phyloP scores from a whole-genome alignment of 1,140 invertebrate species.

The Bicyclus anynana region DNA sequence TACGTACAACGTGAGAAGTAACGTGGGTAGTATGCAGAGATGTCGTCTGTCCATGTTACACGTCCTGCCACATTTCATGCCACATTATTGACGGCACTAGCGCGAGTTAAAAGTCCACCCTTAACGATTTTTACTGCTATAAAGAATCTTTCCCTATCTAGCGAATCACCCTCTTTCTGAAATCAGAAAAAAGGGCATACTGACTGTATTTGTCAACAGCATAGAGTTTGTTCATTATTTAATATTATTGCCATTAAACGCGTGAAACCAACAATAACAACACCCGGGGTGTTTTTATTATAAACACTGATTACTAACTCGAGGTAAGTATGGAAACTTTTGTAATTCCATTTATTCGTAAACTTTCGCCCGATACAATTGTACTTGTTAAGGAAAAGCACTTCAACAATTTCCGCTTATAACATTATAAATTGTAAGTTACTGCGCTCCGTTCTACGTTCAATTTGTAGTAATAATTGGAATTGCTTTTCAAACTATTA shows the following conservation, averaged over 20 bases:
- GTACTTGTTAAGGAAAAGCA: slow-evolving; percentile 20
- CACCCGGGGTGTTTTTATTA: background rate
- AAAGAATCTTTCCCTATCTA: no score
- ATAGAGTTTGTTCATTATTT: background rate
- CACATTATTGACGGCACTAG: no score
- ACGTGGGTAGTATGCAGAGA: no score
- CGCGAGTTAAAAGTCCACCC: no score
- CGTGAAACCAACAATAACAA: background rate
- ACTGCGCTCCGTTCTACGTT: slow-evolving; percentile 1
- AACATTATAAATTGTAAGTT: slow-evolving; percentile 20
- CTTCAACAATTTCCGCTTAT: slow-evolving; percentile 11
- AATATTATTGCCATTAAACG: background rate
- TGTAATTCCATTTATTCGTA: slow-evolving; percentile 15
- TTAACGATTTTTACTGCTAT: no score
- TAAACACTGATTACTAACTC: slow-evolving; percentile 4
- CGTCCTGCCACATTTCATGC: no score
- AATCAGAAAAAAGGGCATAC: no score
- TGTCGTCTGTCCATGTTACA: no score
- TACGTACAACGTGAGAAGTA: no score
- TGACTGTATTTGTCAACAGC: background rate
- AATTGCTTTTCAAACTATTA: slow-evolving; percentile 22
- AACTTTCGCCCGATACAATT: slow-evolving; percentile 8
- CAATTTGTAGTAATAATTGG: slow-evolving; percentile 19
- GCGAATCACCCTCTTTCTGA: no score
- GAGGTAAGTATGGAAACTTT: slow-evolving; percentile 7